Percentiles rank a stretch among this genome's conserved stretches.
These are phyloP conservation scores for Gymnocypris eckloni DNA, from an alignment of 2,797 vertebrate species.

Conservation along the genomic window DNA sequence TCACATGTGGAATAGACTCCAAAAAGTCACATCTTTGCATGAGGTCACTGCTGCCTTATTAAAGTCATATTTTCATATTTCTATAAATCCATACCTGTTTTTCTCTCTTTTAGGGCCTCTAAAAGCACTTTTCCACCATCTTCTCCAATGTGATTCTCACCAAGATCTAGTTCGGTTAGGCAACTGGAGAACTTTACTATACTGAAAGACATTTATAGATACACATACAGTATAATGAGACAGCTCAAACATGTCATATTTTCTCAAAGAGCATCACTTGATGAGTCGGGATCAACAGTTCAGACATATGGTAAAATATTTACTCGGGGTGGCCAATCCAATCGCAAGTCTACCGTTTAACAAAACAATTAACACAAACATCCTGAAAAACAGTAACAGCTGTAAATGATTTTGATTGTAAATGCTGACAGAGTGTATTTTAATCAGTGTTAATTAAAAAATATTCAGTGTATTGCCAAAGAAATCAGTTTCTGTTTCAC, in stretches of 20 bases:
- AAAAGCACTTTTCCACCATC: conserved; percentile 58
- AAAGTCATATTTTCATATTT: background rate
- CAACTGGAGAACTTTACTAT: conserved; percentile 66
- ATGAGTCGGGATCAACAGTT: background rate
- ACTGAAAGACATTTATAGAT: conserved; percentile 60
- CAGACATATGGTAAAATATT: background rate
- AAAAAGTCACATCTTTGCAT: background rate
- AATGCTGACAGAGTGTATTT: background rate
- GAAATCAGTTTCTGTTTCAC: background rate
- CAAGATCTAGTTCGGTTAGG: conserved; percentile 69
- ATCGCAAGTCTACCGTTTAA: background rate
- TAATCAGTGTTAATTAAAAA: background rate
- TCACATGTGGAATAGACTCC: no score
- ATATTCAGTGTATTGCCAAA: background rate
- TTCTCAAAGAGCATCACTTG: background rate
- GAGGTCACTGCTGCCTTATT: background rate
- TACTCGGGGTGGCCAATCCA: background rate
- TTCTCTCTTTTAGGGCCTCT: conserved; percentile 64
- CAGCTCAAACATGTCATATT: background rate
- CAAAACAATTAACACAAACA: background rate
- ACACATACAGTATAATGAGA: background rate
- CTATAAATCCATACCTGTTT: conserved; percentile 56
- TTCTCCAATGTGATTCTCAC: conserved; percentile 69
- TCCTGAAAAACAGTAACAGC: conserved; percentile 4
- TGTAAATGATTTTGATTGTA: background rate